Evolutionary conservation across 2,888 invertebrate genomes (phyloP).

Genomic region (Cyclophora albipunctata): DNA sequence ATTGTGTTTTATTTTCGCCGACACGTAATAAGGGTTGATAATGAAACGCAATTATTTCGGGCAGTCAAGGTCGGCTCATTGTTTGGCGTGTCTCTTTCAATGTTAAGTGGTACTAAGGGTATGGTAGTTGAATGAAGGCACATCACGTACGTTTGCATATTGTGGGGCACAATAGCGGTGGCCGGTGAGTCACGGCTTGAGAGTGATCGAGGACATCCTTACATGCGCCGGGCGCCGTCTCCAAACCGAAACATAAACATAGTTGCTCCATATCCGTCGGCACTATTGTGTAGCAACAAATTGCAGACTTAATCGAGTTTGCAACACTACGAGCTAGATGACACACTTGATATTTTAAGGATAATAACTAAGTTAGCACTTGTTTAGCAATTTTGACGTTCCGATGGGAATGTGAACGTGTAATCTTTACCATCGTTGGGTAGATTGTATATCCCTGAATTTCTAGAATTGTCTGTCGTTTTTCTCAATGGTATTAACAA

Average conservation of each 20-base stretch:
- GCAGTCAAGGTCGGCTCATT: conserved; percentile 20
- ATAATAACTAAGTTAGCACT: conserved; percentile 34
- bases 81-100: conserved; percentile 19
- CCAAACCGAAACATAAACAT: conserved; percentile 66
- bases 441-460: neutral
- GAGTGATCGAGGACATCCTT: conserved; percentile 65
- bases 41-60: conserved; percentile 10
- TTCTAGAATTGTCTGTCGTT: too few relatives aligned
- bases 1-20: conserved; percentile 14
- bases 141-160: conserved; percentile 41
- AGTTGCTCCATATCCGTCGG: conserved; percentile 69
- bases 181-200: conserved; percentile 53
- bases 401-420: too few relatives aligned
- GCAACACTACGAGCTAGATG: conserved; percentile 58
- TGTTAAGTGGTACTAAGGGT: conserved; percentile 12
- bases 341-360: conserved; percentile 55
- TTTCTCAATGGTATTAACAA: too few relatives aligned
- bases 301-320: conserved; percentile 63
- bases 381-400: conserved; percentile 27
- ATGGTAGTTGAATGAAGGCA: conserved; percentile 27
- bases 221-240: conserved; percentile 42
- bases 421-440: too few relatives aligned
- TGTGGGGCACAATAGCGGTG: conserved; percentile 48
- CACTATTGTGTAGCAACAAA: conserved; percentile 64
- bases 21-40: conserved; percentile 19